Evolutionary conservation across 2,888 invertebrate species (phyloP), one percentile per base, ranked within the genome.

Genomic region (Cosmorhoe ocellata): DNA sequence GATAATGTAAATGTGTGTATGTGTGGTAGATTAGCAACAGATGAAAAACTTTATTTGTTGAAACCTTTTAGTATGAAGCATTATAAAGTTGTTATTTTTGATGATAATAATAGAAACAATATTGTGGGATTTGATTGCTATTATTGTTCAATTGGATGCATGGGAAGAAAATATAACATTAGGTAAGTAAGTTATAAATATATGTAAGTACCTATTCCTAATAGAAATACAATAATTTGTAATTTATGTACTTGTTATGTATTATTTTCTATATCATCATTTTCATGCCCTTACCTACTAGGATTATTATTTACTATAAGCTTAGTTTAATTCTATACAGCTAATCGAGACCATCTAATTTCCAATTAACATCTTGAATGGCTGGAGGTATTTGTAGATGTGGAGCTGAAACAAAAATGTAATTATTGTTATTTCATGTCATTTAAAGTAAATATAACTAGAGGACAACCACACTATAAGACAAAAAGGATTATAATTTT

Each of bases 1-100:
- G 93, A 94, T 63, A 73, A 89, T 66, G 92, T 93, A 0, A 89
- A 91, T 59, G 92, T 92, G 74, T 94, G 94, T 71, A 69, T 91
- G 0, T 94, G 94, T 74, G 93, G 93, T 0, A 73, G 68, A 33
- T 84, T 92, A 11, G 91, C 84, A 9, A 66, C 87, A 4, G 81
- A 76, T 62, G 69, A 77, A 22, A 64, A 54, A 22, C 73, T 69
- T 56, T 78, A 67, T 58, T 40, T 79, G n/a, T 64, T 74, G 56
- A 72, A 80, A 66, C 66, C 80, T 67, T 79, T 74, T 84, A 67
- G 81, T 61, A 66, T 85, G 62, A 78, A 81, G 71, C 68, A 81
- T 54, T 75, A 83, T 71, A 64, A 81, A 77, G 69, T 79, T 59
- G 75, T 84, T 63, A 74, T 84, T 54, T 74, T 84, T 79, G 72